Conservation (phyloP, 2,113 vertebrate genomes). For the Cololabis saira region DNA sequence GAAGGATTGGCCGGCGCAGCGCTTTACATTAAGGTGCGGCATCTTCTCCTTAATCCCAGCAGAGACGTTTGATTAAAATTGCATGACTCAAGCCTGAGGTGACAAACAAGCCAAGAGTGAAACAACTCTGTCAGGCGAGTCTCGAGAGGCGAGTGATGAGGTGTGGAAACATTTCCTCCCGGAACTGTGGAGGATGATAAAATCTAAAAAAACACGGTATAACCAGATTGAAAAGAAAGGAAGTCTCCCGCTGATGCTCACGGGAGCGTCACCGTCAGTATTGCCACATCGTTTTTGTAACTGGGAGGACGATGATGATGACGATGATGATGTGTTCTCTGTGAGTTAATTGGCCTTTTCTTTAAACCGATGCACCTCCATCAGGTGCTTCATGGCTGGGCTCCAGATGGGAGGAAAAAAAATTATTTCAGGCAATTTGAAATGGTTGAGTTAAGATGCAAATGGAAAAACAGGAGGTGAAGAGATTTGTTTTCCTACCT, state of each 20-base stretch:
- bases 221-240: not conserved
- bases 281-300: not conserved
- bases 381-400: constrained; percentile 28
- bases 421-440: constrained; percentile 27
- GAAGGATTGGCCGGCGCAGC: not conserved
- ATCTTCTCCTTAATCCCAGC: constrained; percentile 24
- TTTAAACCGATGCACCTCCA: constrained; percentile 26
- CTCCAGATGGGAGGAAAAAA: constrained; percentile 32
- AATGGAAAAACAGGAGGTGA: not conserved
- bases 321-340: no score
- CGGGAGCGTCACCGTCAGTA: constrained; percentile 20
- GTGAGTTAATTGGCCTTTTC: constrained; percentile 17
- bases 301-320: constrained; percentile 23
- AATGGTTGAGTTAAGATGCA: constrained; percentile 5
- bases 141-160: constrained; percentile 28
- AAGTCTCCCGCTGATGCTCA: constrained; percentile 11
- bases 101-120: constrained; percentile 24
- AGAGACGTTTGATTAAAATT: constrained; percentile 59
- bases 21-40: constrained; percentile 8
- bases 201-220: constrained; percentile 12
- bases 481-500: constrained; percentile 81
- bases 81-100: constrained; percentile 56
- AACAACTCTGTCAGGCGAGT: constrained; percentile 46
- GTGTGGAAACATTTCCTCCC: constrained; percentile 22
- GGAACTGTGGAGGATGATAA: constrained; percentile 22